phyloP scores from a whole-genome alignment of 2,113 vertebrate genomes.

The Coryphaenoides rupestris region DNA sequence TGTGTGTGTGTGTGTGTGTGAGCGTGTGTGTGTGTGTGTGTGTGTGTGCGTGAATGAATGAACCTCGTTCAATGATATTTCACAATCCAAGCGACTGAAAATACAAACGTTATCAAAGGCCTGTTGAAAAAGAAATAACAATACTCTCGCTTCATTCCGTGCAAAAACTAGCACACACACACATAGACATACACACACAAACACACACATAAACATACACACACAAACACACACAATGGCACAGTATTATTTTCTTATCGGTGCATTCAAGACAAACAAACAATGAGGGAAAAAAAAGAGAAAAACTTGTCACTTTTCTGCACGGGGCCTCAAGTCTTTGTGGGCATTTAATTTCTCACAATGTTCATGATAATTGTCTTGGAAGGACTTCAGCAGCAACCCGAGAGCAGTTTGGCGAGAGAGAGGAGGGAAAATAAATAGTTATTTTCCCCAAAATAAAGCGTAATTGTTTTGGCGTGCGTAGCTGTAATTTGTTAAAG shows the following conservation, averaged over 20 bases:
- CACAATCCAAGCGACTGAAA: too few species aligned
- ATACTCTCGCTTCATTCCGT: too few species aligned
- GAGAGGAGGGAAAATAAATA: neutral
- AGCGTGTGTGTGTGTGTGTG: neutral
- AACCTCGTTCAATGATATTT: too few species aligned
- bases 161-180: neutral
- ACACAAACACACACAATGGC: too few species aligned
- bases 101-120: too few species aligned
- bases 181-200: too few species aligned
- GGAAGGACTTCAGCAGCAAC: neutral
- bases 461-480: neutral
- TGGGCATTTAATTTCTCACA: neutral
- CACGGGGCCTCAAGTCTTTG: neutral
- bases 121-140: too few species aligned
- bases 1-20: neutral
- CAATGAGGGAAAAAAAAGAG: too few species aligned
- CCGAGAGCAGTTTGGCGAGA: neutral
- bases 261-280: too few species aligned
- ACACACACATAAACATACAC: too few species aligned
- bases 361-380: neutral
- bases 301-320: neutral
- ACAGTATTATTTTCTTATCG: too few species aligned
- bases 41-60: constrained; percentile 1
- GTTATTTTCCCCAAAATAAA: neutral
- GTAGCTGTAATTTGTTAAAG: neutral